Base-by-base conservation (phyloP, 2,888 invertebrate genomes). In the Cerastis rubricosa region DNA sequence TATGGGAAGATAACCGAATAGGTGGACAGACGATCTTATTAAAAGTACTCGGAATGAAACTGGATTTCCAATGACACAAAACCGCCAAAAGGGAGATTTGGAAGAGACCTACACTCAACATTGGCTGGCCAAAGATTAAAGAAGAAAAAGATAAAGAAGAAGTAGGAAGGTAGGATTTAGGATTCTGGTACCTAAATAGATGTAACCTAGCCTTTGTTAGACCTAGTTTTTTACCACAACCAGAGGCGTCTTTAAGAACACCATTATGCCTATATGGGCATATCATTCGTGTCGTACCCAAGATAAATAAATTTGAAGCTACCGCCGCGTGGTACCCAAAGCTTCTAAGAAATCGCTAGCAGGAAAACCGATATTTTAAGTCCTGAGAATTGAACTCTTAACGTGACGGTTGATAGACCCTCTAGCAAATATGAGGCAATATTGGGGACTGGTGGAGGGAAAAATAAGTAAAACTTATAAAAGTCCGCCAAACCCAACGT, bases 301-400 rank as follows among this genome's bases (percentile, higher is more conserved):
- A 40, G 14, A 29, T 14, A 66, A 63, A 74, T 64, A 74, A 40
- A 64, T 47, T 59, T 29, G 25, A 70, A 76, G 49, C 35, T 49
- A 40, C 43, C n/a, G 40, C 25, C 29, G 29, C n/a, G 40, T 35
- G 49, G 25, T 49, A 40, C 43, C n/a, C 29, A 40, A 59, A n/a
- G 25, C 22, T 80, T 80, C 80, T 59, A 6, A 67, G 66, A 82
- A 82, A 35, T 35, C 22, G 45, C 19, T 17, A 71, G 49, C 83
- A 80, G 80, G 77, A 80, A 80, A 80, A 80, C 47, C 2, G n/a
- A 71, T 61, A 29, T 19, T 25, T 25, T 49, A 11, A 43, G 35
- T 54, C 40, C 43, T 54, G 47, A 17, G 51, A 74, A 68, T 45
- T 65, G 49, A 22, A 71, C 65, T 22, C 57, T 22, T 19, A 65